phyloP scores from a whole-genome alignment of 2,797 vertebrate species.

The Melanitta fusca region DNA sequence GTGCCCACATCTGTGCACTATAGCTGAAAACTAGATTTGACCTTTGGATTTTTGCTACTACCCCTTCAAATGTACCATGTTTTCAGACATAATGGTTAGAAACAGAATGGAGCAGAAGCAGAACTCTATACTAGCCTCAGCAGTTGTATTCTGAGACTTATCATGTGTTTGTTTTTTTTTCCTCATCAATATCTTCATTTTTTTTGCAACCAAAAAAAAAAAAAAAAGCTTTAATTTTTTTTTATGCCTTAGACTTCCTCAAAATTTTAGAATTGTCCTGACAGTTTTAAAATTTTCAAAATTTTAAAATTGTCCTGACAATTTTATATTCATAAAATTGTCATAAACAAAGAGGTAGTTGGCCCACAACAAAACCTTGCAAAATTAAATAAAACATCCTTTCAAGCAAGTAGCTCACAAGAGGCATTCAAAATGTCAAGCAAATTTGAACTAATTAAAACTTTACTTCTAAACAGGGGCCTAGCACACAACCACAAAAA shows the following conservation, averaged over 20 bases:
- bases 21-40: background rate
- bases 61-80: background rate
- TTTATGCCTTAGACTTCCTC: background rate
- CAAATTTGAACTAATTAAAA: constrained; percentile 50
- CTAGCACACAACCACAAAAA: background rate
- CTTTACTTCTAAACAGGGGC: background rate
- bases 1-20: background rate
- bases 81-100: background rate
- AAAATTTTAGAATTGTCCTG: background rate
- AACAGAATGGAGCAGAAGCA: background rate
- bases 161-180: background rate
- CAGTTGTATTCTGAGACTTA: background rate
- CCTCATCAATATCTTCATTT: background rate
- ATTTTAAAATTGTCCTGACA: background rate
- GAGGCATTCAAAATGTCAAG: background rate
- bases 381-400: background rate
- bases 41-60: background rate
- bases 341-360: background rate
- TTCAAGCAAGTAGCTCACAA: background rate
- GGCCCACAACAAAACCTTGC: background rate
- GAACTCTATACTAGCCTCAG: background rate
- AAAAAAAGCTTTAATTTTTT: background rate
- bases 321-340: background rate
- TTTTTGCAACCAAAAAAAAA: background rate
- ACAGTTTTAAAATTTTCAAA: too few relatives aligned